Base-by-base conservation (phyloP, 2,888 invertebrate genomes). In the Sycophila texana region DNA sequence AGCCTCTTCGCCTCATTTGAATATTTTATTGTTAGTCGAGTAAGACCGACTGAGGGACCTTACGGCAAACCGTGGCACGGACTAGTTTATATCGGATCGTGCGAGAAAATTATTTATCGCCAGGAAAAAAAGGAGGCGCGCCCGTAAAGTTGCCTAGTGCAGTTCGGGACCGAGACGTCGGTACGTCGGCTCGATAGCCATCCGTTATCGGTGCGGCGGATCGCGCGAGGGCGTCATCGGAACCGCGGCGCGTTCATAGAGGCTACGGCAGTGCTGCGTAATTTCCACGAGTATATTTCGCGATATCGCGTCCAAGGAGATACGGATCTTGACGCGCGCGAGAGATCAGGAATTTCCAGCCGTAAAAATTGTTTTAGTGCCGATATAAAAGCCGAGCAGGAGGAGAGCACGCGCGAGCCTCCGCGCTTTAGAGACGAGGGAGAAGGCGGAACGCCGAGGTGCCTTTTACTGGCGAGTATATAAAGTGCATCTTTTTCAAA, bases 1-100 rank as follows among this genome's bases (percentile, higher is more conserved):
- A 68, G 51, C 79, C 80, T 79, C 74, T 77, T 70, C 71, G 70
- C 75, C 82, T 84, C 84, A 84, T 85, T 85, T 85, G 81, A 84
- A 86, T 86, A 85, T 85, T 85, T 86, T 86, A 86, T 86, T 84
- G 85, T 85, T 83, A 84, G 79, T 72, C 77, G 63, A 72, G 20
- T 20, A 10, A 47, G 16, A 61, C 49, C 18, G 51, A 55, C 20
- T 7, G 70, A 12, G 68, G 63, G 65, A 58, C 51, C 74, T 81
- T 77, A 78, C 74, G 75, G 22, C 74, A 73, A 81, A 71, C 71
- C 73, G 55, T 18, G 14, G 47, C 58, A 4, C 30, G 7, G 30
- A 39, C 39, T 63, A 22, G 14, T 7, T 30, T 4, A 30, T 22
- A 22, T 30, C 26, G 7, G 14, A 4, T 66, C 58, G 61, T 61